Conservation (phyloP, 1,140 invertebrate species). For the Thaumatotibia leucotreta region DNA sequence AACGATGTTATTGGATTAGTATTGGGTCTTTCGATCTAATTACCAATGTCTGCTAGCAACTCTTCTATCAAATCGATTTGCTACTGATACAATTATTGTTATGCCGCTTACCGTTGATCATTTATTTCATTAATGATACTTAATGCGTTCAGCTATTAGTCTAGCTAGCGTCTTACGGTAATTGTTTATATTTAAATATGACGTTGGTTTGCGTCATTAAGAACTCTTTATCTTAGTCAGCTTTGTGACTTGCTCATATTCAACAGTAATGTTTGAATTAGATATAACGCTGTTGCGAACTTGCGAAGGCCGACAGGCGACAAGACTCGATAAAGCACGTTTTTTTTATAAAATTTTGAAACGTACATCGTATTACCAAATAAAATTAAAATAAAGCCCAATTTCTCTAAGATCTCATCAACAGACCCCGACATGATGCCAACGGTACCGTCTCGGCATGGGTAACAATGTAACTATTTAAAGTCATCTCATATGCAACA, state of each 20-base stretch:
- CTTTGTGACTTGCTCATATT: background rate
- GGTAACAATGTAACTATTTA: too few species aligned
- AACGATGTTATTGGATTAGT: background rate
- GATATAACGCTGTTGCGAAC: background rate
- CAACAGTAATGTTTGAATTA: background rate
- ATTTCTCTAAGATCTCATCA: too few species aligned
- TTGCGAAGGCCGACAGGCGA: background rate
- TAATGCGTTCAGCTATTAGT: background rate
- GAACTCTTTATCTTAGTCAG: slow-evolving; percentile 5
- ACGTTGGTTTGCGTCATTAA: slow-evolving; percentile 4
- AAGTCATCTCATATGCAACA: too few species aligned
- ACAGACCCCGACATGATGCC: too few species aligned
- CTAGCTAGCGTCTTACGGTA: background rate
- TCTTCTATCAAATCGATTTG: background rate
- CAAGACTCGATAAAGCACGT: background rate
- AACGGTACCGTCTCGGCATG: too few species aligned
- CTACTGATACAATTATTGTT: background rate
- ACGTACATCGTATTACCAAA: too few species aligned
- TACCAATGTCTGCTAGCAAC: background rate
- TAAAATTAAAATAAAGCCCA: too few species aligned
- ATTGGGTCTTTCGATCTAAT: background rate
- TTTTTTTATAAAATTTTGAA: too few species aligned
- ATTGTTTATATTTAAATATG: slow-evolving; percentile 7
- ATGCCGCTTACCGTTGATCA: background rate
- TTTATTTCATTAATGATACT: background rate